Base-by-base conservation (phyloP, 2,888 invertebrate genomes). In the Chloromyia formosa region DNA sequence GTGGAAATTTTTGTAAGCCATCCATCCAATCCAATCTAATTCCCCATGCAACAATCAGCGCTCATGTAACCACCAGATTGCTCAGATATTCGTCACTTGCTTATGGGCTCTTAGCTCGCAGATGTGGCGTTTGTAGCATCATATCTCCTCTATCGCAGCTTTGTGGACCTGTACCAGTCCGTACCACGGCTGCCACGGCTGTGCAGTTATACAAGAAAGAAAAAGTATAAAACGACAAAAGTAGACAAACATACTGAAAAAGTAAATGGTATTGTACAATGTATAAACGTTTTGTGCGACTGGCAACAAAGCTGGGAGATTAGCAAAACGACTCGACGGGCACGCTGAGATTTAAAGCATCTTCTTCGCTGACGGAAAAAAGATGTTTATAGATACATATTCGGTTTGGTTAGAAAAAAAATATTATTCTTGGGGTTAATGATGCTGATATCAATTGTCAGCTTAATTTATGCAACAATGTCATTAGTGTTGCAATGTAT, bases 281-380 rank as follows among this genome's bases (percentile, higher is more conserved):
- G 49, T 49, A 49, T n/a, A 49, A 49, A 49, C 49, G 49, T 49
- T 49, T 49, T 49, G 49, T 49, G 49, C 49, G 49, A 49, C 2
- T 49, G 16, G 49, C 12, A 49, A 49, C 49, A 49, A 49, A 49
- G 49, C 49, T 49, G 12, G 49, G 5, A 49, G 49, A 49, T n/a
- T n/a, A 35, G 27, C 27, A 35, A 7, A 35, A 35, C 27, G 7
- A 35, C 7, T 35, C 27, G 27, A 35, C 7, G 27, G 27, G 7
- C 27, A 35, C 7, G 7, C 27, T 35, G 27, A 35, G 27, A 35
- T 35, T 35, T 35, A 35, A 35, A 35, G 27, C 27, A 7, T 35
- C 27, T 35, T 35, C 7, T 35, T 35, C 7, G 27, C 27, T 35
- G 27, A 7, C 27, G 27, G 2, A 35, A 35, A 35, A 35, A 35